phyloP scores from a whole-genome alignment of 2,797 vertebrate genomes.

The Tamandua tetradactyla region DNA sequence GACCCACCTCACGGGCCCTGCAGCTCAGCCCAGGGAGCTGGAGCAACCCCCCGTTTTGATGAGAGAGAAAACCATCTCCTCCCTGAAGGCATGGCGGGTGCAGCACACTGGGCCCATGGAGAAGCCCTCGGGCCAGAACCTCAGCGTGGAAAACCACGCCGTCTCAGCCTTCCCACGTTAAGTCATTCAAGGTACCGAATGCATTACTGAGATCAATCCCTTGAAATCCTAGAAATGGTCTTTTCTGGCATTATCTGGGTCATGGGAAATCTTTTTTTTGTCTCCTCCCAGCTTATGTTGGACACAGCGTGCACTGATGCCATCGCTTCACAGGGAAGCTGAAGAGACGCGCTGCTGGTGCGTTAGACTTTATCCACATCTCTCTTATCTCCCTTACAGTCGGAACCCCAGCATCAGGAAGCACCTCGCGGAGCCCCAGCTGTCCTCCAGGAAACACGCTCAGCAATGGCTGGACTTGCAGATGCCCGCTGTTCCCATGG shows the following conservation, averaged over 20 bases:
- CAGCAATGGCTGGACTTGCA: fast-evolving
- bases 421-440: too few species aligned
- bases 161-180: neutral
- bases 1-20: too few species aligned
- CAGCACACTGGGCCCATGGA: neutral
- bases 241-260: neutral
- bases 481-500: fast-evolving
- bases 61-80: neutral
- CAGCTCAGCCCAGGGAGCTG: too few species aligned
- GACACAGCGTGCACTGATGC: fast-evolving
- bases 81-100: too few species aligned
- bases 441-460: too few species aligned
- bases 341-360: neutral
- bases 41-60: neutral
- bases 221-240: neutral
- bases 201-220: neutral
- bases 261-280: neutral
- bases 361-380: too few species aligned
- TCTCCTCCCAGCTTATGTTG: neutral
- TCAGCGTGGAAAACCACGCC: neutral
- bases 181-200: neutral
- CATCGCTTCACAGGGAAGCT: fast-evolving
- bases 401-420: too few species aligned
- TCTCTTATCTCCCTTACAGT: neutral
- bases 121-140: neutral